Conservation (phyloP, 2,113 vertebrate genomes). For the Egretta garzetta region DNA sequence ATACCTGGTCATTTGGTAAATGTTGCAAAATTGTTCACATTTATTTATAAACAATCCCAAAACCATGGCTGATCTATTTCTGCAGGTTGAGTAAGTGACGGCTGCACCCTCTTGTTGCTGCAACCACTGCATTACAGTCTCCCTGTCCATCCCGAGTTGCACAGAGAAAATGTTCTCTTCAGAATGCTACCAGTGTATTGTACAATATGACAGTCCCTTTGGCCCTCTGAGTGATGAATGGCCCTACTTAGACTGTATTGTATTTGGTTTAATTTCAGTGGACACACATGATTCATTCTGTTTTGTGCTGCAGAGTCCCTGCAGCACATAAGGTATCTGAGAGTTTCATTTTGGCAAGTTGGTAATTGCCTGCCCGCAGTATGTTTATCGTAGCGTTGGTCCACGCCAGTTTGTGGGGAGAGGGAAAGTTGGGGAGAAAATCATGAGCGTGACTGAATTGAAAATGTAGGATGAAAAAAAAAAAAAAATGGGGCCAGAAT, state of each 20-base stretch:
- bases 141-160: background rate
- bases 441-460: background rate
- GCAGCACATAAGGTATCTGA: background rate
- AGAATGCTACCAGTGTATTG: background rate
- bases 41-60: background rate
- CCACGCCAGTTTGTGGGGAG: accelerated
- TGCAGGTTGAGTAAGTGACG: background rate
- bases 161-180: background rate
- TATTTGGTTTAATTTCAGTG: conserved; percentile 45
- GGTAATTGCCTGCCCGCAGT: background rate
- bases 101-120: background rate
- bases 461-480: background rate
- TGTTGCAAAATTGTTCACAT: accelerated
- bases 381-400: background rate
- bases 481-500: accelerated
- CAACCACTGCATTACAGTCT: background rate
- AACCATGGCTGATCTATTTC: background rate
- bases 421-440: background rate
- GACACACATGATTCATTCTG: conserved; percentile 19
- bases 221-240: conserved; percentile 46
- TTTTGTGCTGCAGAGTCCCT: conserved; percentile 11
- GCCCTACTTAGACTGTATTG: conserved; percentile 11
- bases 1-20: background rate
- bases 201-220: background rate
- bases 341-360: background rate